A percentile compares a stretch with the other conserved stretches of the same genome.
Evolutionary conservation across 53 echinoderm and acorn worm species (phyloP).

Genomic region (Glandiceps talaboti): DNA sequence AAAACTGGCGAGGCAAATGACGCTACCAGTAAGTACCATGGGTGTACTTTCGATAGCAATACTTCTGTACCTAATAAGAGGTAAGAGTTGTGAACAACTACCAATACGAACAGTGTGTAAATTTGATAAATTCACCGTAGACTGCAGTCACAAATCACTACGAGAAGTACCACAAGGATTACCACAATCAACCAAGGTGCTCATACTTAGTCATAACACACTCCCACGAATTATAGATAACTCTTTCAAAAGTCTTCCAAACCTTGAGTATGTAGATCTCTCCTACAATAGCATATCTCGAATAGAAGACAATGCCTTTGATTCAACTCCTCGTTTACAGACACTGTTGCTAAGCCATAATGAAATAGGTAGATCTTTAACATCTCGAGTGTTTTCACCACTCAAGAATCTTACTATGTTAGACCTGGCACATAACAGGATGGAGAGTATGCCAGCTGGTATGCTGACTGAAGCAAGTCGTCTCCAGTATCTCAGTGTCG

Average conservation of each 20-base stretch:
- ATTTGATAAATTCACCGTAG: slow-evolving; percentile 36
- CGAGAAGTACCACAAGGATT: slow-evolving; percentile 41
- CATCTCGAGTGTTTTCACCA: slow-evolving; percentile 19
- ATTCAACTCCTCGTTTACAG: slow-evolving; percentile 26
- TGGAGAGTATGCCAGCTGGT: slow-evolving; percentile 13
- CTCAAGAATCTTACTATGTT: slow-evolving; percentile 25
- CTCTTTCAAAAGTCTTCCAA: slow-evolving; percentile 53
- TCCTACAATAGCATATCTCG: slow-evolving; percentile 55
- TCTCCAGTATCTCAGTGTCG: slow-evolving; percentile 29
- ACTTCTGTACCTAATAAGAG: neutral
- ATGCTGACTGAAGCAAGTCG: slow-evolving; percentile 21
- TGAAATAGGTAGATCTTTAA: slow-evolving; percentile 37
- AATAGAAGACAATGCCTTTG: slow-evolving; percentile 35
- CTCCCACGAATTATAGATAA: slow-evolving; percentile 23
- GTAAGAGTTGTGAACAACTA: neutral
- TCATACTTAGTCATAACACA: slow-evolving; percentile 61
- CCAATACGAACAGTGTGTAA: slow-evolving; percentile 4
- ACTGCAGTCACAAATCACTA: slow-evolving; percentile 50
- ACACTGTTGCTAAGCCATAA: slow-evolving; percentile 45
- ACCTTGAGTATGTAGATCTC: slow-evolving; percentile 39
- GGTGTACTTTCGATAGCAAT: no score
- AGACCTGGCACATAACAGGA: slow-evolving; percentile 62
- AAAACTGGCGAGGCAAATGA: no score
- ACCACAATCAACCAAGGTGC: slow-evolving; percentile 25
- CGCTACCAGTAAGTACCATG: no score